Evolutionary conservation across 92 coral and sea anemone genomes (phyloP).

Genomic region (Porites divaricata): DNA sequence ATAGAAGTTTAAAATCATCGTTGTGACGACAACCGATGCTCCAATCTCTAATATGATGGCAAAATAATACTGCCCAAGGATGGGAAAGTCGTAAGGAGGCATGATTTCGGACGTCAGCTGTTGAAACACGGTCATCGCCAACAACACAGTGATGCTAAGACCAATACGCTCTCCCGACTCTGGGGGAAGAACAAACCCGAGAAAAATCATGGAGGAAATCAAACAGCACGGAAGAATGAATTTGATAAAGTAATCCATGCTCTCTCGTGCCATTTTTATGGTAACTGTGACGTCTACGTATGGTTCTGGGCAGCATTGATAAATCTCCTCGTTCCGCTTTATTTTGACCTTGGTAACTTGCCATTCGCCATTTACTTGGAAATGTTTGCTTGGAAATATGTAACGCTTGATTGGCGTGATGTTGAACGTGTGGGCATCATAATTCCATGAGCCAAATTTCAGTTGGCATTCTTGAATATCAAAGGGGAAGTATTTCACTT

Average conservation of each 20-base stretch:
- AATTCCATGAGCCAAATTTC: constrained; percentile 88
- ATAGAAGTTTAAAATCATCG: constrained; percentile 90
- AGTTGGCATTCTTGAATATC: constrained; percentile 82
- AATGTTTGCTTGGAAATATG: constrained; percentile 62
- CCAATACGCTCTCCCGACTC: constrained; percentile 98
- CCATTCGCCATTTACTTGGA: constrained; percentile 92
- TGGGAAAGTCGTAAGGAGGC: constrained; percentile 96
- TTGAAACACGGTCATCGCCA: constrained; percentile 98
- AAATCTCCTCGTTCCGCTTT: constrained; percentile 39
- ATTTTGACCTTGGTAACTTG: constrained; percentile 51
- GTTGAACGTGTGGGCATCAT: constrained; percentile 59
- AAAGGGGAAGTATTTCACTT: constrained; percentile 83
- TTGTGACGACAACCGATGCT: constrained; percentile 83
- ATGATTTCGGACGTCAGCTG: constrained; percentile 93
- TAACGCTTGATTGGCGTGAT: constrained; percentile 51
- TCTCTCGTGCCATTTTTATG: constrained; percentile 77
- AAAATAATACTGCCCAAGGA: constrained; percentile 95
- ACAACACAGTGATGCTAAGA: constrained; percentile 90
- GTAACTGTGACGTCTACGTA: constrained; percentile 81
- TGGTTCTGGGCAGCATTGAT: constrained; percentile 63
- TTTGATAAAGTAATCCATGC: constrained; percentile 84
- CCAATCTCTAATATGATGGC: constrained; percentile 93
- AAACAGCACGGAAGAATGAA: constrained; percentile 92
- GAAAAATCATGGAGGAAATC: constrained; percentile 94
- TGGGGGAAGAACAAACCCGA: constrained; percentile 92